Conservation (phyloP, 2,888 invertebrate genomes). For the Nemotelus pantherinus region DNA sequence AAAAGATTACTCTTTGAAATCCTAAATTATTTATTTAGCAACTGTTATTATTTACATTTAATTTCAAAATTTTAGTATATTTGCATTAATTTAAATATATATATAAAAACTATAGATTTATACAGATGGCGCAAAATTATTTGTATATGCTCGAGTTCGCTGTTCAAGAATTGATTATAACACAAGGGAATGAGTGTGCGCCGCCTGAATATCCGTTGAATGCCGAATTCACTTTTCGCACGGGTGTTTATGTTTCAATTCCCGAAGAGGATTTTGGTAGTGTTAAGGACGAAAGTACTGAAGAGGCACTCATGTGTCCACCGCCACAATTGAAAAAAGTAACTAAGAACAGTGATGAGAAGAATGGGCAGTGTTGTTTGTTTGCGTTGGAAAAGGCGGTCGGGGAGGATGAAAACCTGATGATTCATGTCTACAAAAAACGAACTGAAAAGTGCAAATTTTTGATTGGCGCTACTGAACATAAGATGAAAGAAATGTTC, state of each 20-base stretch:
- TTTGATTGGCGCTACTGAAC: slow-evolving; percentile 59
- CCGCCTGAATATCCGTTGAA: slow-evolving; percentile 64
- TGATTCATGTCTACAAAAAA: slow-evolving; percentile 61
- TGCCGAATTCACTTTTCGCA: slow-evolving; percentile 61
- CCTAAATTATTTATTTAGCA: slow-evolving; percentile 22
- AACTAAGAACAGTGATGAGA: slow-evolving; percentile 13
- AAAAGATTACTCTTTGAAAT: not conserved
- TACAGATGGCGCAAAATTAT: slow-evolving; percentile 58
- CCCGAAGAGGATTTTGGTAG: slow-evolving; percentile 61
- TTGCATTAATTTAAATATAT: not conserved
- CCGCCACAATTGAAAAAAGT: not conserved
- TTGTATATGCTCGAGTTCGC: slow-evolving; percentile 63
- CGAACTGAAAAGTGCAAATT: slow-evolving; percentile 62
- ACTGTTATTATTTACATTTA: slow-evolving; percentile 15
- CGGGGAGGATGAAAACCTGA: slow-evolving; percentile 58
- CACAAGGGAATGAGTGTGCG: slow-evolving; percentile 61
- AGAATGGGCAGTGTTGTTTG: slow-evolving; percentile 61
- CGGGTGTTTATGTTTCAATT: slow-evolving; percentile 60
- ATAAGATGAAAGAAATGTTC: slow-evolving; percentile 59
- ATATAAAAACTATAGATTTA: not conserved
- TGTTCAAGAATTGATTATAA: slow-evolving; percentile 61
- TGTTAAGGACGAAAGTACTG: slow-evolving; percentile 29
- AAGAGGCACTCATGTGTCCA: not conserved
- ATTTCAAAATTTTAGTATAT: slow-evolving; percentile 29
- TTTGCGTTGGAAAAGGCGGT: slow-evolving; percentile 60